Evolutionary conservation across 1,140 invertebrate genomes (phyloP), one percentile per base, ranked within the genome.

Genomic region (Palaemon carinicauda): DNA sequence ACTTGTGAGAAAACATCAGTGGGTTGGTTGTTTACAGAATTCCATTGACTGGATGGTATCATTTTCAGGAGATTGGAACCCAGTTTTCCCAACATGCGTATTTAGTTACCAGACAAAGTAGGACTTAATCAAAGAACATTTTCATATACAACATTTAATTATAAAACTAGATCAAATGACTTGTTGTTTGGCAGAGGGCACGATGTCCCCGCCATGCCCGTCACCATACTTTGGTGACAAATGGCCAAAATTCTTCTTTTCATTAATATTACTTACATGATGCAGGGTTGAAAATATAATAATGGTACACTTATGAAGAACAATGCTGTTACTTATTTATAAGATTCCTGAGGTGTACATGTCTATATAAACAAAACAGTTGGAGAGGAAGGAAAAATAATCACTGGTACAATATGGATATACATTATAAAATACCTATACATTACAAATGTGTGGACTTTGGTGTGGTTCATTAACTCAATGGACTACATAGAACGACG

Each of bases 321-420:
- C 60, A 24, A 69, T 69, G 60, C 60, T 69, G 60, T 69, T 29
- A 69, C 60, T 69, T 69, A 69, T 29, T 69, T 69, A 69, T 69
- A 69, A 69, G 41, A 69, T 69, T 69, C 60, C 60, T 69, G 60
- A 69, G 60, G 60, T 69, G 60, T 69, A 69, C 60, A 69, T 69
- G 60, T 69, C 60, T 69, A 69, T 69, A 69, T 27, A 69, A 69
- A 69, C 24, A 65, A 24, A 12, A 15, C 21, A 27, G 60, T 27
- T 14, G 21, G 29, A 29, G 24, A 60, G 24, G 21, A 69, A 27
- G 29, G 29, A 69, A 69, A 27, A 69, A n/a, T n/a, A 69, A 69
- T 69, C 60, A 69, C 60, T 69, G 60, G 60, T 69, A 27, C 60
- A 69, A n/a, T 27, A 29, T 27, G 29, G 29, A 69, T 69, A 69